These are phyloP conservation scores for Pogonophryne albipinna DNA, from an alignment of 2,797 vertebrate genomes.

Conservation along the genomic window DNA sequence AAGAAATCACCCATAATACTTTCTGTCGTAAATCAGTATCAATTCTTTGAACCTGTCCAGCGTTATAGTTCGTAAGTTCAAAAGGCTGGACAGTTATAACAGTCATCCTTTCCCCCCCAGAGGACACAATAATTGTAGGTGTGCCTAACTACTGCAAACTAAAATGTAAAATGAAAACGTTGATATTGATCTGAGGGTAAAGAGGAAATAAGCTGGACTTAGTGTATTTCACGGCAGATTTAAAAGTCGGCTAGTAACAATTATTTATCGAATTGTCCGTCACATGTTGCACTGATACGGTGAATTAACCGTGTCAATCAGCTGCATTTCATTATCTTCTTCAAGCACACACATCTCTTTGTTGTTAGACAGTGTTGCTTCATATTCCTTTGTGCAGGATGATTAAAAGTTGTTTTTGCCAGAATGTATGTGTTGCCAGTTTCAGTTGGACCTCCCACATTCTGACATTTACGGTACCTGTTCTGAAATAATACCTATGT, in stretches of 20 bases:
- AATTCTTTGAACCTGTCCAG: neutral
- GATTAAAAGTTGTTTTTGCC: constrained; percentile 27
- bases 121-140: neutral
- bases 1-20: neutral
- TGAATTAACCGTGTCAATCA: neutral
- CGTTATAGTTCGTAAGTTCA: neutral
- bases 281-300: neutral
- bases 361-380: constrained; percentile 3
- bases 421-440: neutral
- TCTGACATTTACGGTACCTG: constrained; percentile 7
- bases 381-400: neutral
- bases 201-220: neutral
- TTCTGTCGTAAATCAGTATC: neutral
- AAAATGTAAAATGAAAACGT: neutral
- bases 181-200: neutral
- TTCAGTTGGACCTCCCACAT: constrained; percentile 21
- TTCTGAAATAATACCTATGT: neutral
- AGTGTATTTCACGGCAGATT: neutral
- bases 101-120: neutral
- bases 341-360: neutral
- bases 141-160: neutral
- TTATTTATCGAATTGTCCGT: neutral
- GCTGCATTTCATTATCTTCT: neutral
- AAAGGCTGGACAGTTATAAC: neutral
- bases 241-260: neutral